A percentile compares a stretch with the other conserved stretches of the same genome.
phyloP scores from a whole-genome alignment of 1,140 invertebrate species.

The Drosophila subobscura region DNA sequence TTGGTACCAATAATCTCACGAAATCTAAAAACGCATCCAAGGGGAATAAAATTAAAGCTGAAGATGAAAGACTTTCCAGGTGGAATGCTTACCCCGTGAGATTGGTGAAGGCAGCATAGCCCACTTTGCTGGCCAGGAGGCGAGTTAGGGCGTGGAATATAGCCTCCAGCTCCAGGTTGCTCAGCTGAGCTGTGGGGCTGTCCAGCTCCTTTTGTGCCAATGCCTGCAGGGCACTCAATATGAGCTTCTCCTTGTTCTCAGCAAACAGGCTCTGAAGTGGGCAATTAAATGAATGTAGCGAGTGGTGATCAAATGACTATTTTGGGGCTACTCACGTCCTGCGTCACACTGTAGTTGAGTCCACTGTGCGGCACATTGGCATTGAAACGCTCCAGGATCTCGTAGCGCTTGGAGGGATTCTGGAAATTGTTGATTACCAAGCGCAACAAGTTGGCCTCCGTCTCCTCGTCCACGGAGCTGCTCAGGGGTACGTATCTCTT shows the following conservation, averaged over 20 bases:
- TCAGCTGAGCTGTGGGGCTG: constrained; percentile 84
- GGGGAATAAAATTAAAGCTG: neutral
- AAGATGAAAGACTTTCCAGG: neutral
- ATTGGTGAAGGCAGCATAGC: constrained; percentile 97
- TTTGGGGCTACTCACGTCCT: constrained; percentile 90
- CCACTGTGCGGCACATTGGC: constrained; percentile 99
- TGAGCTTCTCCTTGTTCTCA: constrained; percentile 99
- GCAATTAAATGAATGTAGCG: neutral
- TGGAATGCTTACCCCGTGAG: constrained; percentile 88
- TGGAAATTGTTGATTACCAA: constrained; percentile 83
- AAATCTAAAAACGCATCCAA: constrained; percentile 86
- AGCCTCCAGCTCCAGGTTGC: constrained; percentile 91
- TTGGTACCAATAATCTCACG: constrained; percentile 96
- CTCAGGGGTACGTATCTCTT: constrained; percentile 94
- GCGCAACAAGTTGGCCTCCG: constrained; percentile 89
- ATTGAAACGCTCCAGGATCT: constrained; percentile 96
- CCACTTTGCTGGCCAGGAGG: constrained; percentile 98
- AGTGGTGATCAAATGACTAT: neutral
- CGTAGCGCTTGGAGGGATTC: constrained; percentile 84
- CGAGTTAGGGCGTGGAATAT: constrained; percentile 97
- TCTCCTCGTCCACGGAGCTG: constrained; percentile 96
- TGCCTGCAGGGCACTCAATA: constrained; percentile 90
- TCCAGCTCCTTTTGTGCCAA: constrained; percentile 90
- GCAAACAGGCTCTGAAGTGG: constrained; percentile 93
- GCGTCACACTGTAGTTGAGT: constrained; percentile 96